A percentile compares a stretch with the other conserved stretches of the same genome.
Evolutionary conservation across 2,113 vertebrate genomes (phyloP).

Genomic region (Gobius niger): DNA sequence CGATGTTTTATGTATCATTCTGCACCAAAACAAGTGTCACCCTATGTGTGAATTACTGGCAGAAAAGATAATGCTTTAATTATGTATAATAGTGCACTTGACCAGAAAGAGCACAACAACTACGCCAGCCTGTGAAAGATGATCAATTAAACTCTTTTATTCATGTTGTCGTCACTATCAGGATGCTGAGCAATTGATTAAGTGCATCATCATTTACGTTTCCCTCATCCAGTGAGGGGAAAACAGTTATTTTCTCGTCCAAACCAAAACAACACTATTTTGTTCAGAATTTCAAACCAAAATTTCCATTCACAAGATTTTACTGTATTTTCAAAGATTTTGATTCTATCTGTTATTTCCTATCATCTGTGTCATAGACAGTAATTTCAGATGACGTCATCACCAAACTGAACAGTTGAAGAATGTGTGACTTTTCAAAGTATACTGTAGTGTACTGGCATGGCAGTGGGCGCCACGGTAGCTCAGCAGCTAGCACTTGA

Average conservation of each 20-base stretch:
- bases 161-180: not conserved
- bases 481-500: too few species aligned
- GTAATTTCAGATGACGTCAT: constrained; percentile 4
- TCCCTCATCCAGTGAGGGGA: too few species aligned
- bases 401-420: not conserved
- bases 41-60: constrained; percentile 11
- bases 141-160: not conserved
- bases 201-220: too few species aligned
- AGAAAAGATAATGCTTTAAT: constrained; percentile 13
- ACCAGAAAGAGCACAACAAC: constrained; percentile 33
- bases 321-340: not conserved
- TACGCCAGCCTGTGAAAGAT: constrained; percentile 26
- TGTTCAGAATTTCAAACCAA: not conserved
- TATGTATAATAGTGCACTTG: constrained; percentile 29
- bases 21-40: constrained; percentile 22
- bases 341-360: not conserved
- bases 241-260: too few species aligned
- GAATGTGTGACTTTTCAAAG: not conserved
- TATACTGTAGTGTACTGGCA: too few species aligned
- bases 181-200: not conserved
- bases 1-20: not conserved
- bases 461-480: too few species aligned
- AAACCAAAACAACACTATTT: too few species aligned
- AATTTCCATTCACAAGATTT: not conserved
- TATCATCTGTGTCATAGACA: not conserved